These are phyloP conservation scores for Marisa cornuarietis DNA, from an alignment of 1,140 invertebrate species.

Conservation along the genomic window DNA sequence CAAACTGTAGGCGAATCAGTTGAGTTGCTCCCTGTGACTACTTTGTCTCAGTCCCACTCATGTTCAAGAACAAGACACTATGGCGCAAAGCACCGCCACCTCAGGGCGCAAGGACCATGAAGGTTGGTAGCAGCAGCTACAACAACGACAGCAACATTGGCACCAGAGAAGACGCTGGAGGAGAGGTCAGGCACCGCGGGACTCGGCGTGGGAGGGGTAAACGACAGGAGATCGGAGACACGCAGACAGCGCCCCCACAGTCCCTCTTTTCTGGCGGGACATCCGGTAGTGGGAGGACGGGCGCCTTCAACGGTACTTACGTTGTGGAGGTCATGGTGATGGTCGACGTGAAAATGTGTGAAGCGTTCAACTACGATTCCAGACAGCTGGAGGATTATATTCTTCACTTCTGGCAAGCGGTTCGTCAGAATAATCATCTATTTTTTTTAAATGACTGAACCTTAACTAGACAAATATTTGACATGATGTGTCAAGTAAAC, in stretches of 20 bases:
- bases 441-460: too few relatives aligned
- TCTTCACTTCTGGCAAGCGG: conserved; percentile 57
- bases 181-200: too few relatives aligned
- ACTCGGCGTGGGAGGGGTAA: too few relatives aligned
- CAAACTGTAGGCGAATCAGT: too few relatives aligned
- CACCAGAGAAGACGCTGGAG: background rate
- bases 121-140: background rate
- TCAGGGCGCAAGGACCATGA: background rate
- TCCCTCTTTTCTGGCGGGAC: too few relatives aligned
- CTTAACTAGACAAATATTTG: too few relatives aligned
- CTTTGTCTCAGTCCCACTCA: conserved; percentile 8
- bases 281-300: too few relatives aligned
- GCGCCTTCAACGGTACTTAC: conserved; percentile 8
- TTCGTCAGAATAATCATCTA: conserved; percentile 22
- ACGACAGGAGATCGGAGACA: too few relatives aligned
- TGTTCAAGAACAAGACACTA: conserved; percentile 20
- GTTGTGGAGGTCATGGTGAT: conserved; percentile 31
- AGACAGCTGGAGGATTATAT: conserved; percentile 47
- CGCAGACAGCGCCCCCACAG: too few relatives aligned
- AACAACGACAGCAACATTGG: background rate
- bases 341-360: conserved; percentile 34
- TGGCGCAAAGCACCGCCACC: background rate
- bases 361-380: conserved; percentile 48
- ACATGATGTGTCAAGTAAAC: too few relatives aligned
- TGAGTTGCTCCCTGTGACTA: background rate